Conservation (phyloP, 53 echinoderm and acorn worm species). For the Stichopus horrens region DNA sequence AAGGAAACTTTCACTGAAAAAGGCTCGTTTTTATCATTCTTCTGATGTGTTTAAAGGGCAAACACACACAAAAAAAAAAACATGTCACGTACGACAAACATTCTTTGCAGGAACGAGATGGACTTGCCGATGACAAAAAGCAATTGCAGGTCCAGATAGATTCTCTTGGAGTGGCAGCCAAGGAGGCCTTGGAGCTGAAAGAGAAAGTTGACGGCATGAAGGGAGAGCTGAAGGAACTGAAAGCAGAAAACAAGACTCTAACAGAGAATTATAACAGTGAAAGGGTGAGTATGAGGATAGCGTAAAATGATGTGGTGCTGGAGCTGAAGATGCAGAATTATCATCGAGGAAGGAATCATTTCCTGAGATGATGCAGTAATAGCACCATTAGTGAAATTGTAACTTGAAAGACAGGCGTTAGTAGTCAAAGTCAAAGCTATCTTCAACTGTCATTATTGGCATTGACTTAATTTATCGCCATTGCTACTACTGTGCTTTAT, state of each 20-base stretch:
- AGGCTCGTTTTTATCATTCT: too few relatives aligned
- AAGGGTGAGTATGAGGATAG: slow-evolving; percentile 74
- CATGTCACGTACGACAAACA: slow-evolving; percentile 44
- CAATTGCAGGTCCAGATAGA: slow-evolving; percentile 79
- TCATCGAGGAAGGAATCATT: too few relatives aligned
- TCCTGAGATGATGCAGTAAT: too few relatives aligned
- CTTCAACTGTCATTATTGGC: too few relatives aligned
- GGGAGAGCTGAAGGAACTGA: slow-evolving; percentile 76
- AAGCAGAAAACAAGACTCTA: slow-evolving; percentile 72
- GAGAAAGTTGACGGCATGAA: slow-evolving; percentile 74
- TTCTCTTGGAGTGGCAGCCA: slow-evolving; percentile 82
- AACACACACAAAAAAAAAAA: slow-evolving; percentile 69
- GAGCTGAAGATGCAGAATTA: too few relatives aligned
- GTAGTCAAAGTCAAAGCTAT: too few relatives aligned
- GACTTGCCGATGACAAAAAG: slow-evolving; percentile 56
- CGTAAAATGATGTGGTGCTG: too few relatives aligned
- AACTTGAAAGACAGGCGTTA: too few relatives aligned
- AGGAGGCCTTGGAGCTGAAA: slow-evolving; percentile 83
- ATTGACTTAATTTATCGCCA: too few relatives aligned
- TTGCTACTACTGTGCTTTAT: too few relatives aligned
- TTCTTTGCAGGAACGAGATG: slow-evolving; percentile 6
- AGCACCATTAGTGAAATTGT: too few relatives aligned
- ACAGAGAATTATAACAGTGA: slow-evolving; percentile 97
- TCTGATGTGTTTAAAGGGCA: slow-evolving; percentile 59
- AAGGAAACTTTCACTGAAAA: too few relatives aligned